A percentile compares a stretch with the other conserved stretches of the same genome.
Evolutionary conservation across 2,113 vertebrate genomes (phyloP).

Genomic region (Clarias macrocephalus): DNA sequence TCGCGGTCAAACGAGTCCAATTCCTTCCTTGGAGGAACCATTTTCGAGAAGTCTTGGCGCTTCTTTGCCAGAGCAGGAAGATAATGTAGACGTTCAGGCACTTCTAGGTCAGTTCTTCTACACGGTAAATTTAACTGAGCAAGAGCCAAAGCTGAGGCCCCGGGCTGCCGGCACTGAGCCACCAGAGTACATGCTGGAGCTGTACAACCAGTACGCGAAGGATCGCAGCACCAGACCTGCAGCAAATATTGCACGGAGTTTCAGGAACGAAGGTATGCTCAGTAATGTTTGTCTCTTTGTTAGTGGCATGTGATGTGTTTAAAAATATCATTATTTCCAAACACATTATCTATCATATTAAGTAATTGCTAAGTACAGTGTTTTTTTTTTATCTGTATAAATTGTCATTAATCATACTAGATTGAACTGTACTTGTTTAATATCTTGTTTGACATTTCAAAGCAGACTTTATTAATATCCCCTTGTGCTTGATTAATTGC

Average conservation of each 20-base stretch:
- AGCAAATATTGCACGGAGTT: slow-evolving; percentile 89
- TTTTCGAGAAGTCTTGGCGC: slow-evolving; percentile 69
- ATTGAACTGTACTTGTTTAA: background rate
- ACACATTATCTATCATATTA: background rate
- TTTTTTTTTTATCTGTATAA: background rate
- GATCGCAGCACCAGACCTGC: slow-evolving; percentile 84
- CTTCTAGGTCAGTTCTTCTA: slow-evolving; percentile 86
- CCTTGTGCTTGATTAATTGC: background rate
- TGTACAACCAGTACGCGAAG: slow-evolving; percentile 87
- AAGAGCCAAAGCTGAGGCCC: slow-evolving; percentile 68
- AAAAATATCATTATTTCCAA: background rate
- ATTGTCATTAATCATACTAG: slow-evolving; percentile 7
- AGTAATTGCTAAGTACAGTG: background rate
- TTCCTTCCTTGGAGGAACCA: slow-evolving; percentile 75
- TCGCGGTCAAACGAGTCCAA: slow-evolving; percentile 73
- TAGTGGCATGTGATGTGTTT: background rate
- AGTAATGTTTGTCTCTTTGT: background rate
- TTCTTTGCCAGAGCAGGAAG: slow-evolving; percentile 76
- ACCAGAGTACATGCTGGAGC: slow-evolving; percentile 93
- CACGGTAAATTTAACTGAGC: slow-evolving; percentile 86
- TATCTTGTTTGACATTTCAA: background rate
- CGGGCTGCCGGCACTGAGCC: slow-evolving; percentile 74
- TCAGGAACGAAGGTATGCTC: slow-evolving; percentile 92
- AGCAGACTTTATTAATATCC: background rate
- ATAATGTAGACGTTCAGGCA: slow-evolving; percentile 77